Conservation (phyloP, 1,140 invertebrate genomes). For the Nebria ingens region DNA sequence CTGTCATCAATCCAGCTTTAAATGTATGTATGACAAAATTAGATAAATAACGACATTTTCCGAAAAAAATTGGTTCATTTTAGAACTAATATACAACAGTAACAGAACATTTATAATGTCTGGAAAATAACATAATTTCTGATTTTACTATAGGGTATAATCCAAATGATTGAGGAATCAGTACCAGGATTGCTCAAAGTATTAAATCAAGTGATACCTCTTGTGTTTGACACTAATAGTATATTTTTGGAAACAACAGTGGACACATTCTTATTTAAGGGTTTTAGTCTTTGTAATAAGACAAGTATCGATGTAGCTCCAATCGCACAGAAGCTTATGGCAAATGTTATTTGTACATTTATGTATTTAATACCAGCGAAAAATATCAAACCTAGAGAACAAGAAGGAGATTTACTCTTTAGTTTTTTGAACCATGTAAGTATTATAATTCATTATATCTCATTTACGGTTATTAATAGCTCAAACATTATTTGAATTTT, state of each 20-base stretch:
- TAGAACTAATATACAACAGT: background rate
- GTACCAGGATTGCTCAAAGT: background rate
- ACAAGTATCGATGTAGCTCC: background rate
- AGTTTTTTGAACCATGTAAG: background rate
- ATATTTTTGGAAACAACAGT: background rate
- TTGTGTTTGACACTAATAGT: background rate
- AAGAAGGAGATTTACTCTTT: background rate
- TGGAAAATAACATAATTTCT: conserved; percentile 10
- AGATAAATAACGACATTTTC: background rate
- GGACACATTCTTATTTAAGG: background rate
- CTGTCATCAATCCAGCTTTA: conserved; percentile 32
- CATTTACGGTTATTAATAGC: background rate
- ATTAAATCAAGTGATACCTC: too few species aligned
- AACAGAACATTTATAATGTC: background rate
- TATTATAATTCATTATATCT: background rate
- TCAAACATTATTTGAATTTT: background rate
- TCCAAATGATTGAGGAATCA: conserved; percentile 13
- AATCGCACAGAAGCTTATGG: background rate
- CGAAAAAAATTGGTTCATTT: background rate
- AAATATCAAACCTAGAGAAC: background rate
- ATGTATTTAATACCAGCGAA: background rate
- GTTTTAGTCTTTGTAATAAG: background rate
- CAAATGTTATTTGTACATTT: background rate
- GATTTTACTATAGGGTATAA: conserved; percentile 4
- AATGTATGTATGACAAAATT: too few species aligned